Base-by-base conservation (phyloP, 2,888 invertebrate species). In the Xestia sexstrigata region DNA sequence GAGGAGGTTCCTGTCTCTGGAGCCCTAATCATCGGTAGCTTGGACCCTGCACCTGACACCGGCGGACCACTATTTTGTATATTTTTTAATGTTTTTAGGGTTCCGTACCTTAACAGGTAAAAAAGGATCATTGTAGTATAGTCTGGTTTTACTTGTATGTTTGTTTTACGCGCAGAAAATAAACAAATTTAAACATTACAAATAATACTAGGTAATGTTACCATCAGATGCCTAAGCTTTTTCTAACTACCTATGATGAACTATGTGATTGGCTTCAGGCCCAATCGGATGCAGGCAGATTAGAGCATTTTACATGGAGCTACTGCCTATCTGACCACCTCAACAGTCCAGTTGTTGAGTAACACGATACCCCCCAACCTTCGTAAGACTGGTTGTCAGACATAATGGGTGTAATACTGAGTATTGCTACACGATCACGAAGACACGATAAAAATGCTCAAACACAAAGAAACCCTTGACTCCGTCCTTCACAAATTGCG, bases 381-480 rank as follows among this genome's bases (percentile, higher is more conserved):
- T 58, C 17, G 17, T 60, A 62, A 35, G 11, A 9, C 62, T 35
- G 20, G 35, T 11, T 62, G 5, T 39, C 20, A 23, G 23, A 39
- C 35, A 35, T 23, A 1, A 1, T 35, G n/a, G 7, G 7, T 15
- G 39, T 39, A 15, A 63, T 63, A 63, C 13, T 63, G 13, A 2
- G 7, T 5, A 15, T 17, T 4, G n/a, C 65, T 8, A 42, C 1
- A 13, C 45, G 26, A 69, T 69, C 65, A 13, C 15, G 47, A n/a
- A n/a, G 3, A 30, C 45, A 42, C 26, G 11, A 71, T 71, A n/a
- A 60, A 71, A 65, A 63, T 42, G 13, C 47, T 45, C 7, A 60
- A 76, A 71, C 35, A 63, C 23, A 49, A 69, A 60, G 15, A 73
- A 52, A 67, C 66, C 20, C n/a, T 68, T 52, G 17, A 49, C 74